Evolutionary conservation across 2,797 vertebrate genomes (phyloP), one percentile per base, ranked within the genome.

Genomic region (Melanotaenia parkinsoni): DNA sequence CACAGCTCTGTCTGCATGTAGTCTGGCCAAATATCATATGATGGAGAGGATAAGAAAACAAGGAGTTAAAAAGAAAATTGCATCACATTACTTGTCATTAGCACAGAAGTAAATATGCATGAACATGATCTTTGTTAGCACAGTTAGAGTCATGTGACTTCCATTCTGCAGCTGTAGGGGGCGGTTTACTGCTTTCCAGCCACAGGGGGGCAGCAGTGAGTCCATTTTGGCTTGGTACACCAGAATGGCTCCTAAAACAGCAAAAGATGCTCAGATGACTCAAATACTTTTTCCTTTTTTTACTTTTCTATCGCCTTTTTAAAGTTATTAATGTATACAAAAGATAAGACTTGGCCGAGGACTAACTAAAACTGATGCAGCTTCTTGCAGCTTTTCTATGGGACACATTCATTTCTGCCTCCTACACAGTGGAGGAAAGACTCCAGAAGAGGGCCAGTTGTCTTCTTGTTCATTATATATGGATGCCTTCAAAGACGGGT

Each of bases 381-480:
- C 68, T 64, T 38, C 40, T 51, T 28, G n/a, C 1, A 26, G 56
- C 51, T 59, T 37, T 43, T 59, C 53, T 7, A 1, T 2, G 20
- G 51, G 63, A 63, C 57, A 24, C 62, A 33, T 54, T 63, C 6
- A 0, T 18, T n/a, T 33, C 64, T 14, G 72, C 68, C 63, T 72
- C 66, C 73, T 45, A 26, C 67, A 20, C 62, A 33, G 56, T 9
- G 64, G 67, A 47, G 7, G 72, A 83, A 82, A 69, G 60, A 1
- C 73, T 68, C 73, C 65, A 85, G 73, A 63, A 62, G 50, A 16
- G 61, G 67, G 62, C 66, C 24, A 12, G 60, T 74, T 47, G 68
- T 89, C 77, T 77, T 87, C 78, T 67, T 57, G 30, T 70, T 80
- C 77, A 71, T 82, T 70, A 73, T 74, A 72, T 82, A 84, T 74